Base-by-base conservation (phyloP, 2,797 vertebrate genomes). In the Florisuga fusca region DNA sequence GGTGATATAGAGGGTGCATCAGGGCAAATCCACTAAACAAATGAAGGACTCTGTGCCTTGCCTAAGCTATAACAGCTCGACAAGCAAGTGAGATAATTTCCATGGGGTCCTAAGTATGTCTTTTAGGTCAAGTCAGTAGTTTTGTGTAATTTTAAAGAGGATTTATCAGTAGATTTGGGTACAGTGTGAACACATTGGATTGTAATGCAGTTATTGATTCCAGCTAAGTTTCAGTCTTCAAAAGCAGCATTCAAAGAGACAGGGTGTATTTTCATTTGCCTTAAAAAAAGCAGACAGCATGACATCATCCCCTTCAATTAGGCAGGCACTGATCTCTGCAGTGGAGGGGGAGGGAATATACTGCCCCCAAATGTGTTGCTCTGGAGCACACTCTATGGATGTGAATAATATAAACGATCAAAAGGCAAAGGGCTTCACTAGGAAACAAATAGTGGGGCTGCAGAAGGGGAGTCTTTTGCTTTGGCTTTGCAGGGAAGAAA, bases 241-340 rank as follows among this genome's bases (percentile, higher is more conserved):
- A 93, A 94, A 78, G 73, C 64, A 94, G 66, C 76, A 71, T 87
- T 62, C 69, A 66, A 78, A 87, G 84, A 59, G 81, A 85, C 64
- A 87, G 78, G 54, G 89, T 93, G 64, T 85, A 55, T 90, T 96
- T 96, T 95, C 90, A 89, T 90, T 92, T 94, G 76, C 79, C 75
- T 92, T 84, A 92, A 95, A 94, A 95, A 89, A 79, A 81, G 55
- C 92, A 96, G 82, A 84, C 90, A 91, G 91, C 84, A 81, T 94
- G 84, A 95, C 78, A 91, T 95, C 90, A 94, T 87, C 72, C 92
- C 73, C 41, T 92, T 91, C 92, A 85, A 73, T 94, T 89, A 95
- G 73, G 54, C 68, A 84, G 66, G 64, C 64, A 84, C 15, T 81
- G 81, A 85, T 89, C 79, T 87, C 89, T 73, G 85, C 76, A 69